These are phyloP conservation scores for Hesperia comma DNA, from an alignment of 2,888 invertebrate genomes.

Conservation along the genomic window DNA sequence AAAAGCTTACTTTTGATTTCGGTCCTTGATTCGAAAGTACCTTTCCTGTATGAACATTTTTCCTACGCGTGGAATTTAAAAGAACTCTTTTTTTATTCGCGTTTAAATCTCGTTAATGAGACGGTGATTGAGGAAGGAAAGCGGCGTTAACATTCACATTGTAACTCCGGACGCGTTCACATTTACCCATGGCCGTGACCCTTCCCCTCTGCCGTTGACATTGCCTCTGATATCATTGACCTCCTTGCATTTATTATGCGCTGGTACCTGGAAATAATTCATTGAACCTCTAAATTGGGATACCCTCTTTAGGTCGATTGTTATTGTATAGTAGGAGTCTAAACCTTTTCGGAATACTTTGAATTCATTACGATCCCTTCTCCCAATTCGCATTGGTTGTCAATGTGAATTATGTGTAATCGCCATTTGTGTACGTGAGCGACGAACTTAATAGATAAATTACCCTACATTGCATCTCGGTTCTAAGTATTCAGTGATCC, in stretches of 20 bases:
- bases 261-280: neutral
- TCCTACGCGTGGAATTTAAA: no score
- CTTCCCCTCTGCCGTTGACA: neutral
- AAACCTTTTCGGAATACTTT: no score
- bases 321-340: no score
- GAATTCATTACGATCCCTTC: no score
- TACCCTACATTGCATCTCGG: slow-evolving; percentile 14
- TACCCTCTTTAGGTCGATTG: no score
- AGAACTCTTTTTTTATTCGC: neutral
- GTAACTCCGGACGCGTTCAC: slow-evolving; percentile 13
- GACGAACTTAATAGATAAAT: slow-evolving; percentile 19
- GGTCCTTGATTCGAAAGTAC: no score
- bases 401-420: no score
- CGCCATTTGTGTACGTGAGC: slow-evolving; percentile 14
- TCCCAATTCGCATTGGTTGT: no score
- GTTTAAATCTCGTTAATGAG: neutral
- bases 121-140: slow-evolving; percentile 27
- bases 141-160: neutral
- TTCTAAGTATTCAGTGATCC: neutral
- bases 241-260: neutral
- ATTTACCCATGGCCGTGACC: slow-evolving; percentile 25
- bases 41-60: no score
- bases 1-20: no score
- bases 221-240: neutral
- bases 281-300: no score